Evolutionary conservation across 2,113 vertebrate species (phyloP), one percentile per base, ranked within the genome.

Genomic region (Laticauda laticaudata): DNA sequence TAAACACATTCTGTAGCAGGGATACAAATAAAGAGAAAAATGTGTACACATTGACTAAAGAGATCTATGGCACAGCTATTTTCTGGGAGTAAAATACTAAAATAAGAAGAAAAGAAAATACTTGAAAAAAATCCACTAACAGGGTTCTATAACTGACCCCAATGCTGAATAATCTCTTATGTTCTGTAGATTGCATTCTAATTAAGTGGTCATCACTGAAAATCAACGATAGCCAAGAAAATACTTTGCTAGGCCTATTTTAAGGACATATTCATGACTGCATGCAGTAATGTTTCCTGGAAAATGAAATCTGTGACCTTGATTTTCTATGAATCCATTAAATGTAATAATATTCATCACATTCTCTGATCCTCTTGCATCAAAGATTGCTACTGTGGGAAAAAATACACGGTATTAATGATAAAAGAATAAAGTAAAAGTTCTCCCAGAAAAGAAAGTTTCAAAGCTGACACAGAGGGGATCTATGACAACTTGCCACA

Each of bases 361-460:
- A 7, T 23, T 88, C 59, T 55, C 91, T 95, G 93, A 95, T 91
- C n/a, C 90, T 92, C 91, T 15, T 87, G 94, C 56, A 94, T 85
- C 57, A 55, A 87, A 90, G 92, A 95, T 88, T 86, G 95, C 95
- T 93, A 94, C 23, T 86, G 34, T 89, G 55, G 85, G 90, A 53
- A 91, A 92, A 94, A 96, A 91, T 93, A 92, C 2, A 54, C 14
- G 51, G 0, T 34, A 93, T 81, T 93, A 91, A 94, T 92, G 95
- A 93, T 81, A 91, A 95, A 92, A 93, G 69, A 93, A 26, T 95
- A 93, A 94, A 96, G 93, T 92, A 90, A 95, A 95, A 95, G 93
- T 90, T 48, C 54, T 24, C 0, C 1, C 91, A 26, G 90, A 90
- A 69, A 0, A 43, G 85, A 15, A 91, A 86, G 9, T 24, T 3